Conservation (phyloP, 1,140 invertebrate species). For the Procambarus virginalis region DNA sequence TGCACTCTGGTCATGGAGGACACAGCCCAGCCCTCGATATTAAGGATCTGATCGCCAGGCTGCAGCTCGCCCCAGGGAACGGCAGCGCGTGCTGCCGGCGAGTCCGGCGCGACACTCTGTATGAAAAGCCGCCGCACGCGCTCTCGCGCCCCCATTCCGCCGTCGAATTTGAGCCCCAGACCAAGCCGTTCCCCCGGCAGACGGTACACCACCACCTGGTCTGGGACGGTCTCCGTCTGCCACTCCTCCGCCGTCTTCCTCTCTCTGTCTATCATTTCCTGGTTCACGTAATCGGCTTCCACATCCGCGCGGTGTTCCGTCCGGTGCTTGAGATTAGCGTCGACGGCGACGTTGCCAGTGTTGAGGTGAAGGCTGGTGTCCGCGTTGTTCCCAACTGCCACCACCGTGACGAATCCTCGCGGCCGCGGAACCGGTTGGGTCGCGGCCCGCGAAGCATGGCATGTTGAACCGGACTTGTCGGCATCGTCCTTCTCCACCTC, state of each 20-base stretch:
- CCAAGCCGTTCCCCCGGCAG: constrained; percentile 91
- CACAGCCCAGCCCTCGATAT: constrained; percentile 86
- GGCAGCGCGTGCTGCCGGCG: constrained; percentile 86
- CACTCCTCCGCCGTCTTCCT: constrained; percentile 9
- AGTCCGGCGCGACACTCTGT: constrained; percentile 90
- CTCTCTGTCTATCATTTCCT: constrained; percentile 52
- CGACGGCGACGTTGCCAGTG: constrained; percentile 28
- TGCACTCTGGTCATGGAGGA: constrained; percentile 88
- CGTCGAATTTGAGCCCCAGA: constrained; percentile 93
- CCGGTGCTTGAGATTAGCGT: constrained; percentile 35
- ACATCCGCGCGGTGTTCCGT: constrained; percentile 3
- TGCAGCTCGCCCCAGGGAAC: constrained; percentile 86
- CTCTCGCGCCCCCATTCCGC: constrained; percentile 81
- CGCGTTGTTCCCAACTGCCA: constrained; percentile 55
- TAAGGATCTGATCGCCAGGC: constrained; percentile 91
- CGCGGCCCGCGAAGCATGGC: constrained; percentile 52
- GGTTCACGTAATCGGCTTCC: constrained; percentile 53
- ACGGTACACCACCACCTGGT: constrained; percentile 83
- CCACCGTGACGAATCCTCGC: constrained; percentile 61
- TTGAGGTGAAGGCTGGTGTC: constrained; percentile 51
- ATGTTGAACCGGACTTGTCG: constrained; percentile 10
- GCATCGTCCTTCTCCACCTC: constrained; percentile 57
- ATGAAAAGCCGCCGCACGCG: constrained; percentile 85
- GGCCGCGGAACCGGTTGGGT: constrained; percentile 56
- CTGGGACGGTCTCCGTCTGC: constrained; percentile 47